These are phyloP conservation scores for Nemurella pictetii DNA, from an alignment of 2,888 invertebrate species.

Conservation along the genomic window DNA sequence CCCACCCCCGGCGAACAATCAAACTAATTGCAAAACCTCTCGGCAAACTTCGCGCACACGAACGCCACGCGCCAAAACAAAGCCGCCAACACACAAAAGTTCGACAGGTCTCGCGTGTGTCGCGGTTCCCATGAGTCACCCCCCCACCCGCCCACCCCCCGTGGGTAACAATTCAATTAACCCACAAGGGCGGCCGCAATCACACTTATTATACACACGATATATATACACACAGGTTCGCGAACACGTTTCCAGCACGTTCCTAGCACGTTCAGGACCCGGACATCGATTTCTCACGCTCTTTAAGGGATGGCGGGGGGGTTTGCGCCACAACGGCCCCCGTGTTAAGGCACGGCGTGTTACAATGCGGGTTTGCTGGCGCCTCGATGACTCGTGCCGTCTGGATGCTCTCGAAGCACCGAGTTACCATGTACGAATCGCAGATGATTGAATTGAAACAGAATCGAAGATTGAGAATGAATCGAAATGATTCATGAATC, in stretches of 20 bases:
- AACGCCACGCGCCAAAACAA: neutral
- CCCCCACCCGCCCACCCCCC: no score
- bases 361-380: no score
- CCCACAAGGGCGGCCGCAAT: neutral
- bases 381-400: no score
- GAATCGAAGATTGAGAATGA: no score
- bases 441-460: no score
- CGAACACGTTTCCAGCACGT: no score
- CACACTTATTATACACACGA: neutral
- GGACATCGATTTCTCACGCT: neutral
- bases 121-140: no score
- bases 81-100: neutral
- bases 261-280: neutral
- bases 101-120: neutral
- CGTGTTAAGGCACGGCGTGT: neutral
- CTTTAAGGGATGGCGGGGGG: neutral
- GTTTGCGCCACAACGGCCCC: no score
- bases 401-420: no score
- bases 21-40: neutral
- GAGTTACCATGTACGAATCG: no score
- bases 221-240: no score
- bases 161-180: neutral
- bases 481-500: no score
- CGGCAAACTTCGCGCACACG: neutral
- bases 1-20: neutral